Evolutionary conservation across 2,113 vertebrate genomes (phyloP), one percentile per base, ranked within the genome.

Genomic region (Rutilus rutilus): DNA sequence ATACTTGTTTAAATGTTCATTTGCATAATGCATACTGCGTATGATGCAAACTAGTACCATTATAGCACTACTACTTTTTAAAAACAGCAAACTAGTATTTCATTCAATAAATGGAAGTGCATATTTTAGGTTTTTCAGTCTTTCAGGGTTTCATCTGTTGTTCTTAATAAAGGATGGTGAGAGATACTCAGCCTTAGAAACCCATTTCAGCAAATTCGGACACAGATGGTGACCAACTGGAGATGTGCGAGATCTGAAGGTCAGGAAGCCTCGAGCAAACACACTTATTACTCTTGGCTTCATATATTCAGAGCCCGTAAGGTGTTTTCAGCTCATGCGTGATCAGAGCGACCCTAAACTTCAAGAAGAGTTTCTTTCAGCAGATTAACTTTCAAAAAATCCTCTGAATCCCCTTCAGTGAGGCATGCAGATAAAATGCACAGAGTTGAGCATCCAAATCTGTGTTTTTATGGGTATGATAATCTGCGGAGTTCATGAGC

Each of bases 201-300:
- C 21, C 21, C 36, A 11, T 71, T 39, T 23, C 23, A 74, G 23
- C 4, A 14, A 74, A 45, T 74, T 25, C n/a, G 6, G 42, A 74
- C 42, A 47, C 71, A 74, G 71, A 74, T 74, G 71, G 42, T 47
- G 71, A 74, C 39, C 71, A 47, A 74, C 39, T 47, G 71, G 71
- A 74, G 67, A 42, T 12, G 67, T 23, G 67, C 39, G 19, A 12
- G 71, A 74, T 25, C 71, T 47, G 23, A 74, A 74, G 71, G 71
- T 74, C 42, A 74, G 42, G 71, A 47, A 14, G 71, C 71, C 71
- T 74, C 0, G 11, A 74, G 71, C 71, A 74, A 74, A 45, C 71
- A 45, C 23, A 23, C 36, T 42, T 45, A 74, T 74, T 74, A 45
- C 39, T 45, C 25, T 12, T 47, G 71, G 71, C 71, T 45, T 74